Evolutionary conservation across 2,888 invertebrate genomes (phyloP).

Genomic region (Caenorhabditis imperialis): DNA sequence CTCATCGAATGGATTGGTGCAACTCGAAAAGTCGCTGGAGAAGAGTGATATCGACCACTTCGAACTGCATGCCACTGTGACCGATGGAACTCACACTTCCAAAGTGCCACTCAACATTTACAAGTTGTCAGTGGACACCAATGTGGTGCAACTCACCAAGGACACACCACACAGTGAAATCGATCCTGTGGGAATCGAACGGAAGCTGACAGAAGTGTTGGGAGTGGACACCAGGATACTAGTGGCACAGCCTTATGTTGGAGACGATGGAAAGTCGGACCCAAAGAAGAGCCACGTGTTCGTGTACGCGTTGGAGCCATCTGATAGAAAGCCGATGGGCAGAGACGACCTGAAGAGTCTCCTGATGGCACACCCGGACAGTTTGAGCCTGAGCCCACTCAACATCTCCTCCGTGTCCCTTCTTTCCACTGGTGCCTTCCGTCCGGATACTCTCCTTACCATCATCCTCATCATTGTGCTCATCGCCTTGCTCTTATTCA

Average conservation of each 20-base stretch:
- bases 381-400: constrained; percentile 20
- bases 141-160: constrained; percentile 68
- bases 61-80: constrained; percentile 61
- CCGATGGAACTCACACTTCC: constrained; percentile 65
- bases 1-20: constrained; percentile 62
- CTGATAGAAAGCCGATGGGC: constrained; percentile 60
- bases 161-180: constrained; percentile 62
- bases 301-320: constrained; percentile 69
- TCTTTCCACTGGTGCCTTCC: constrained; percentile 19
- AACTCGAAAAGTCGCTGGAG: constrained; percentile 56
- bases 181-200: constrained; percentile 60
- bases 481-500: constrained; percentile 43
- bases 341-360: constrained; percentile 54
- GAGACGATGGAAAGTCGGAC: constrained; percentile 64
- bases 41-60: constrained; percentile 49
- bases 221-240: constrained; percentile 69
- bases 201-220: constrained; percentile 55
- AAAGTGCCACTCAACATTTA: constrained; percentile 69
- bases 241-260: constrained; percentile 66
- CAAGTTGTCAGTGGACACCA: constrained; percentile 67
- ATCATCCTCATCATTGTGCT: constrained; percentile 24
- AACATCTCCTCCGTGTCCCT: constrained; percentile 44
- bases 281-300: constrained; percentile 64
- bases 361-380: constrained; percentile 19
- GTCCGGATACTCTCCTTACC: constrained; percentile 21